phyloP scores from a whole-genome alignment of 2,888 invertebrate genomes.

The Euspilapteryx auroguttella region DNA sequence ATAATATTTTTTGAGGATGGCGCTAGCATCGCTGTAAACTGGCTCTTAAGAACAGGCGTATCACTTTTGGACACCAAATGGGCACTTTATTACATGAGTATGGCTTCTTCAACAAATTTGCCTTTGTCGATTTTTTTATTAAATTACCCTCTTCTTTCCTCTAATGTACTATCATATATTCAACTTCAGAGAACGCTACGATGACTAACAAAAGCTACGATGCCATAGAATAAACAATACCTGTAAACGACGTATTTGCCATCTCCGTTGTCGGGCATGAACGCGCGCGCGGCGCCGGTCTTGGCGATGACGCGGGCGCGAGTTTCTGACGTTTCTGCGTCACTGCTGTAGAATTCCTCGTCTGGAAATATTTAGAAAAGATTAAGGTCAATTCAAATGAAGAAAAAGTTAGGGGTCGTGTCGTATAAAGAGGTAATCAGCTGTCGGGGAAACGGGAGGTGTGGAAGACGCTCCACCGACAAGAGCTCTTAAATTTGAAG shows the following conservation, averaged over 20 bases:
- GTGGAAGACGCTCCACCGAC: no score
- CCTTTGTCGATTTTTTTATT: no score
- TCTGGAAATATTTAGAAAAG: conserved; percentile 6
- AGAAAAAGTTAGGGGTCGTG: no score
- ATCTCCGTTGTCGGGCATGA: conserved; percentile 68
- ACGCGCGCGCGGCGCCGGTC: conserved; percentile 54
- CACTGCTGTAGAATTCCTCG: conserved; percentile 10
- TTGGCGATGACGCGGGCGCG: conserved; percentile 10
- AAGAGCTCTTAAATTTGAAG: no score
- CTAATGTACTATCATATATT: background rate
- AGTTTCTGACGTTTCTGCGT: conserved; percentile 7
- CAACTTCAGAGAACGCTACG: background rate
- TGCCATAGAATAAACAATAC: conserved; percentile 23
- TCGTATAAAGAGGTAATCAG: no score
- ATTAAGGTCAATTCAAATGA: background rate
- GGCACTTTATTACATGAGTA: no score
- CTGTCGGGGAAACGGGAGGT: background rate
- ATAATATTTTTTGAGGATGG: no score
- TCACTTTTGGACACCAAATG: no score
- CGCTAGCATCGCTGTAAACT: no score
- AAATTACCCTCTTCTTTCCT: no score
- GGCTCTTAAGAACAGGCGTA: no score
- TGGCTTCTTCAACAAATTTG: no score
- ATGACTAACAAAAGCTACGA: background rate
- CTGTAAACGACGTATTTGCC: conserved; percentile 38